phyloP scores from a whole-genome alignment of 2,113 vertebrate genomes.

The Oreotragus oreotragus region DNA sequence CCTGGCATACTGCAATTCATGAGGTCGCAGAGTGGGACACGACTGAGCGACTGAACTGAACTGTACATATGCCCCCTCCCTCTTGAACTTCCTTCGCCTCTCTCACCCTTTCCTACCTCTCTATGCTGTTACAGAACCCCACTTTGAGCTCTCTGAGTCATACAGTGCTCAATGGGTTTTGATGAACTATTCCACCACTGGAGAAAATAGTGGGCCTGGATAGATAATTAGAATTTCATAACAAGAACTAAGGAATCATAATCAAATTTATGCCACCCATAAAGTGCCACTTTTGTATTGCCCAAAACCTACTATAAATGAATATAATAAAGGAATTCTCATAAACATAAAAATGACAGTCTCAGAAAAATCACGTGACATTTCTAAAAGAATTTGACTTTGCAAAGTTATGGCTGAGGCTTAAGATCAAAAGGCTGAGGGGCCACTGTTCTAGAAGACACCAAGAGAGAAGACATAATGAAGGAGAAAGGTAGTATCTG shows the following conservation, averaged over 20 bases:
- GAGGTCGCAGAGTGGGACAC: no score
- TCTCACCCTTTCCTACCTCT: background rate
- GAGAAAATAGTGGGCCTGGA: background rate
- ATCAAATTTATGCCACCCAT: background rate
- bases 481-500: background rate
- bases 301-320: background rate
- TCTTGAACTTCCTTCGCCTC: background rate
- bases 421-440: background rate
- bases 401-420: background rate
- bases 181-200: background rate
- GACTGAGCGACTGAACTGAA: no score
- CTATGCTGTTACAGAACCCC: background rate
- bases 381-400: background rate
- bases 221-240: background rate
- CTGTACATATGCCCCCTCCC: background rate
- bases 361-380: background rate
- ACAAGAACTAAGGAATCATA: background rate
- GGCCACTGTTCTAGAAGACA: background rate
- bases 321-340: background rate
- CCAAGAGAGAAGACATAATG: conserved; percentile 9
- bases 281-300: background rate
- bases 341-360: background rate
- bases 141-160: background rate
- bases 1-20: no score
- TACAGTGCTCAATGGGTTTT: background rate